These are phyloP conservation scores for Macrophya alboannulata DNA, from an alignment of 2,888 invertebrate species.

Conservation along the genomic window DNA sequence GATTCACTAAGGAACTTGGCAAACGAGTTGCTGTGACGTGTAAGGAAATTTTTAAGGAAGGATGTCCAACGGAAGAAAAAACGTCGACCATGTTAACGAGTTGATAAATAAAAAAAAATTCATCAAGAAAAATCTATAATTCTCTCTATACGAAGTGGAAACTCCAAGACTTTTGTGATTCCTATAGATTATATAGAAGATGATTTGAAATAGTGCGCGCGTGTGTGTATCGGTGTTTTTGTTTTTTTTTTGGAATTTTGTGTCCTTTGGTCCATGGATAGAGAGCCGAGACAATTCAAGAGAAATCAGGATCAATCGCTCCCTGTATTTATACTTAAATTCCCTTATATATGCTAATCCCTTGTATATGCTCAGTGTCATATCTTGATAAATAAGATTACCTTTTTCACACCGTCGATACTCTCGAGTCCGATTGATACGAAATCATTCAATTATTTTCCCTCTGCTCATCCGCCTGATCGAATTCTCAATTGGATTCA, in stretches of 20 bases:
- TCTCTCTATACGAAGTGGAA: background rate
- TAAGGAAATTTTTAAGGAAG: conserved; percentile 21
- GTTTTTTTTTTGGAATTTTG: background rate
- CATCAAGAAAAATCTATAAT: background rate
- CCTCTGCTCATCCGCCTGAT: background rate
- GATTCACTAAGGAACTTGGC: conserved; percentile 62
- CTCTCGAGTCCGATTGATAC: background rate
- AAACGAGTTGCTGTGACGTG: conserved; percentile 53
- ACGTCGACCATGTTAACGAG: background rate
- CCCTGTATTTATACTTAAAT: too few relatives aligned
- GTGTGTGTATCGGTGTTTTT: too few relatives aligned
- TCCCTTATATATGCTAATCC: background rate
- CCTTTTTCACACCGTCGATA: background rate
- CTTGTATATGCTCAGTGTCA: background rate
- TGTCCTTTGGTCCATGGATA: background rate
- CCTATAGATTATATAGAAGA: background rate
- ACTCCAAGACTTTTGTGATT: background rate
- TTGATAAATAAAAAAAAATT: background rate
- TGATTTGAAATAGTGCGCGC: background rate
- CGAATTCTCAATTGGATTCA: background rate
- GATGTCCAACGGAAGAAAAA: conserved; percentile 13
- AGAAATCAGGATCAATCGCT: background rate
- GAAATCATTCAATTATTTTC: background rate
- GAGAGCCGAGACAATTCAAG: background rate
- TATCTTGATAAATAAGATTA: background rate